Evolutionary conservation across 2,113 vertebrate genomes (phyloP).

Genomic region (Colinus virginianus): DNA sequence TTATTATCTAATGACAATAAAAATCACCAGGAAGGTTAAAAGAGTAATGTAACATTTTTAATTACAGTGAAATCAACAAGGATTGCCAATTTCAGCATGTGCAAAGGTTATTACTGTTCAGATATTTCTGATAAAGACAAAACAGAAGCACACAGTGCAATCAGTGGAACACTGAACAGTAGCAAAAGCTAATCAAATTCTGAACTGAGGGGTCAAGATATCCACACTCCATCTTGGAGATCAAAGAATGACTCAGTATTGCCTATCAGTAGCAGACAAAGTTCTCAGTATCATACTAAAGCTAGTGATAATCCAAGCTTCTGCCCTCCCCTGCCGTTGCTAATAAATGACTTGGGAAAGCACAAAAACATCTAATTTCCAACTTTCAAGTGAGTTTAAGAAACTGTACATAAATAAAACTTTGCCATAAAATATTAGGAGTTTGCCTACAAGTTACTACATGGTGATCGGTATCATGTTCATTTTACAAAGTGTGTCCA

Average conservation of each 20-base stretch:
- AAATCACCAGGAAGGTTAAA: not conserved
- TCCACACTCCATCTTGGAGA: not conserved
- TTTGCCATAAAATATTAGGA: not conserved
- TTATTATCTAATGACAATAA: not conserved
- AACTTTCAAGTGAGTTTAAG: not conserved
- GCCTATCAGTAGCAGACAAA: not conserved
- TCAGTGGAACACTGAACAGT: not conserved
- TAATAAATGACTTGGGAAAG: not conserved
- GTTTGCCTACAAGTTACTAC: not conserved
- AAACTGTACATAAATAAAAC: not conserved
- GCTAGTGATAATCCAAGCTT: not conserved
- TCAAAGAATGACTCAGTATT: not conserved
- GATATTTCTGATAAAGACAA: not conserved
- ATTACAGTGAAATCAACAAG: rapidly evolving
- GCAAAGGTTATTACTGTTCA: conserved; percentile 17
- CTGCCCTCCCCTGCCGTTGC: not conserved
- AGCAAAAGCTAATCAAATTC: conserved; percentile 3
- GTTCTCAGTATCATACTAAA: not conserved
- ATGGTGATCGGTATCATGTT: not conserved
- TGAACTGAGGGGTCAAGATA: not conserved
- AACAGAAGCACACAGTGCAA: not conserved
- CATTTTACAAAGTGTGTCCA: not conserved
- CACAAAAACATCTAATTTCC: not conserved
- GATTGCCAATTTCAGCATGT: not conserved
- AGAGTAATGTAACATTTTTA: not conserved